These are phyloP conservation scores for Eumerus sabulonum DNA, from an alignment of 2,888 invertebrate genomes.

Conservation along the genomic window DNA sequence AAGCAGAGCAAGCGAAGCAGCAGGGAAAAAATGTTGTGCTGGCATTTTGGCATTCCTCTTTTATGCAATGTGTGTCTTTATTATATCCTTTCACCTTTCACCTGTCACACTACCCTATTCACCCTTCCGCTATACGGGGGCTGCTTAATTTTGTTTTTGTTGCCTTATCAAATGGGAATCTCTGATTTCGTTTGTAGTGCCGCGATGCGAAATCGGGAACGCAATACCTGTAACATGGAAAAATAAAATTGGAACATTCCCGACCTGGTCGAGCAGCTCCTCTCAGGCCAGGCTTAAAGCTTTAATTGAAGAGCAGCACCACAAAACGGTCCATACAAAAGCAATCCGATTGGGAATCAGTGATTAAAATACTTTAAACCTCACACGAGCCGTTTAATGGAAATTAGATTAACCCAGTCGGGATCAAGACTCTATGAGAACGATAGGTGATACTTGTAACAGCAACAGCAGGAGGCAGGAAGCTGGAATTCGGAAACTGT, in stretches of 20 bases:
- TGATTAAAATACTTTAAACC: slow-evolving; percentile 2
- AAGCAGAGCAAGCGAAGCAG: background rate
- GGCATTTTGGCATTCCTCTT: slow-evolving; percentile 53
- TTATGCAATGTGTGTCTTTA: slow-evolving; percentile 27
- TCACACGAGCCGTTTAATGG: slow-evolving; percentile 4
- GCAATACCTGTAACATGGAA: too few relatives aligned
- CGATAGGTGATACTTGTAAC: too few relatives aligned
- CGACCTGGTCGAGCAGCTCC: slow-evolving; percentile 19
- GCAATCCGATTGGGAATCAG: too few relatives aligned
- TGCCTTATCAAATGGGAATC: slow-evolving; percentile 17
- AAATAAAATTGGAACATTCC: slow-evolving; percentile 48
- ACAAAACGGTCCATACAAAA: too few relatives aligned
- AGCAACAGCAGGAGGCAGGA: background rate
- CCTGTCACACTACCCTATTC: too few relatives aligned
- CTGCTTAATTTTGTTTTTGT: too few relatives aligned
- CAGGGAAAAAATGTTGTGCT: slow-evolving; percentile 40
- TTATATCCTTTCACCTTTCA: slow-evolving; percentile 25
- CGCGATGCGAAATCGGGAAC: slow-evolving; percentile 38
- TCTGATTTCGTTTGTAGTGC: slow-evolving; percentile 41
- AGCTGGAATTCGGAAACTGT: background rate
- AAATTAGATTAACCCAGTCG: slow-evolving; percentile 19
- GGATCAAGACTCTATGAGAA: too few relatives aligned
- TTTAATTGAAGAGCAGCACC: slow-evolving; percentile 14
- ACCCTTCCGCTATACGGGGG: too few relatives aligned
- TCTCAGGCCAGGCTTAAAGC: background rate